phyloP scores from a whole-genome alignment of 2,797 vertebrate species.

The Phataginus tetradactyla region DNA sequence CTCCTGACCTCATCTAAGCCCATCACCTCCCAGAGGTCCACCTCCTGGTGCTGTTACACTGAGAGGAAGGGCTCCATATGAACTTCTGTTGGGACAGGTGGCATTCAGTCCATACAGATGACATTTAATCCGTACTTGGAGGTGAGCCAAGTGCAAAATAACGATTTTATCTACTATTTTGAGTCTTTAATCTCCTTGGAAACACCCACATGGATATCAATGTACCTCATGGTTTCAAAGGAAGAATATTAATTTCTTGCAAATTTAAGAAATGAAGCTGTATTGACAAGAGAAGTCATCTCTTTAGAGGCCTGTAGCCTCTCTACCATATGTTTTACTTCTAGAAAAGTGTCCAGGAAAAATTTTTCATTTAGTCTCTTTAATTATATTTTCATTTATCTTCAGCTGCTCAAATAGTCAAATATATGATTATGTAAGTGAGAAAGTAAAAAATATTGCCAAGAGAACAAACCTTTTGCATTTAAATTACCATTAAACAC shows the following conservation, averaged over 20 bases:
- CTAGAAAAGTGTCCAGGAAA: neutral
- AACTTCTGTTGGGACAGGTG: neutral
- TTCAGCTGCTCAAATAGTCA: neutral
- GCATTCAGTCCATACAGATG: neutral
- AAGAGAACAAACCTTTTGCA: neutral
- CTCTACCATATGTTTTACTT: neutral
- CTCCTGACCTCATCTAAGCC: neutral
- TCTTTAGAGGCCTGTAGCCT: neutral
- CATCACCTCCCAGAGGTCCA: neutral
- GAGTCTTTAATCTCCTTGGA: neutral
- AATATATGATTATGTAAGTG: neutral
- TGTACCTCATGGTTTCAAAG: neutral
- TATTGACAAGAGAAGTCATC: neutral
- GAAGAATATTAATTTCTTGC: neutral
- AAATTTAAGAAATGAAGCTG: neutral
- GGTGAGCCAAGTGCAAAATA: neutral
- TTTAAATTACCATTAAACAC: neutral
- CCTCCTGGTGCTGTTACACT: accelerated
- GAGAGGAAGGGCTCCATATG: neutral
- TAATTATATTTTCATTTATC: neutral
- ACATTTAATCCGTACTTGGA: neutral
- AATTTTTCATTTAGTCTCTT: neutral
- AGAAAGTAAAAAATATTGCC: neutral
- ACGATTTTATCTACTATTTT: neutral
- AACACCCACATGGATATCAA: neutral